Percentiles rank a stretch among this genome's conserved stretches.
Evolutionary conservation across 1,140 invertebrate species (phyloP).

Genomic region (Nephotettix cincticeps): DNA sequence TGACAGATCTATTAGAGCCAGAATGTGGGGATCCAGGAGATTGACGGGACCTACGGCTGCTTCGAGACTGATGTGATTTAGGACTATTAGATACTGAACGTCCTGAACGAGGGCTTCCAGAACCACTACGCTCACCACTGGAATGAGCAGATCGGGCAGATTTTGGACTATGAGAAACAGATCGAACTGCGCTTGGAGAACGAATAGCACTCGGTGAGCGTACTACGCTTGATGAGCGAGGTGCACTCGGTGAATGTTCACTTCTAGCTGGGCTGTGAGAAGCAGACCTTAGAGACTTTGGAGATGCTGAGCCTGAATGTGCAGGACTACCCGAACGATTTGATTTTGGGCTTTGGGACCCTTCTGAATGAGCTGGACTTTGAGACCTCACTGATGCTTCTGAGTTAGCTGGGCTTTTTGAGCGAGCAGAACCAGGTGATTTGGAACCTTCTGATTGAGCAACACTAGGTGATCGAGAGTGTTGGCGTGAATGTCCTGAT

Average conservation of each 20-base stretch:
- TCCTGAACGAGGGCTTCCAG: constrained; percentile 39
- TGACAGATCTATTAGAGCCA: constrained; percentile 4
- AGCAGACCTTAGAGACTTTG: constrained; percentile 4
- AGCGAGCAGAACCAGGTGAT: neutral
- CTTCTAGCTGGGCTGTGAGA: constrained; percentile 3
- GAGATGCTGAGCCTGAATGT: constrained; percentile 22
- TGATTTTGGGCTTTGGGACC: constrained; percentile 27
- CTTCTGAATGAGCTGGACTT: constrained; percentile 45
- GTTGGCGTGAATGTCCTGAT: neutral
- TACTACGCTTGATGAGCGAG: constrained; percentile 3
- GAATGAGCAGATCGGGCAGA: constrained; percentile 8
- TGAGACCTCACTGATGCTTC: constrained; percentile 46
- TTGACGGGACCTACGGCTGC: constrained; percentile 45
- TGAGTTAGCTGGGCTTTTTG: constrained; percentile 26
- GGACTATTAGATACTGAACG: constrained; percentile 43
- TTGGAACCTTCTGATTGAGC: neutral
- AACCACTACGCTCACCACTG: constrained; percentile 12
- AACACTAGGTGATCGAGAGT: constrained; percentile 1
- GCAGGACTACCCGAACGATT: constrained; percentile 23
- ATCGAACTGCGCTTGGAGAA: constrained; percentile 17
- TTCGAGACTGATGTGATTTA: constrained; percentile 43
- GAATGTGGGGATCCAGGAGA: constrained; percentile 38
- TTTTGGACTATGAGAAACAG: constrained; percentile 29
- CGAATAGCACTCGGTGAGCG: neutral
- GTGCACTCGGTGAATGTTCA: constrained; percentile 3